Evolutionary conservation across 2,888 invertebrate genomes (phyloP), one percentile per base, ranked within the genome.

Genomic region (Agrochola litura): DNA sequence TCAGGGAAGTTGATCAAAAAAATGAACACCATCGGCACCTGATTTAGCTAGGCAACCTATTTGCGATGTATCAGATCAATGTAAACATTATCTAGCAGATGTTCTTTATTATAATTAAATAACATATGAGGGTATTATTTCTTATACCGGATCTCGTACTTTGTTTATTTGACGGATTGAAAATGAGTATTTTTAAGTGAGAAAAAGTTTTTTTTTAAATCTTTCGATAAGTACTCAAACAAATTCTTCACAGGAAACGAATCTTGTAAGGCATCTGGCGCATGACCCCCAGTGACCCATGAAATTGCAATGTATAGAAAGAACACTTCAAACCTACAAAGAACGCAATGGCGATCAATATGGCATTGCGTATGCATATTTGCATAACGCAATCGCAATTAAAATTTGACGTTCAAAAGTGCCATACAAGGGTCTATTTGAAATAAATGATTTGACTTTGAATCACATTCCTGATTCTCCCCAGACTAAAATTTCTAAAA

Each of bases 321-420:
- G 3, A 76, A 37, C 14, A 54, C 16, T 49, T 49, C 12, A 37
- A 76, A 63, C 16, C 19, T 25, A 64, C 37, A 10, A 56, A 1
- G 8, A 67, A 67, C 22, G 22, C 16, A 52, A 58, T 78, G 9
- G 14, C 14, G 10, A 58, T 46, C 56, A 41, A 54, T 76, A 54
- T 41, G 12, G 6, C 56, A 14, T 78, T 0, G 30, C 58, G 37
- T 37, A 37, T 30, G 60, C 22, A 22, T 16, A 43, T 43, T 77
- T 52, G 19, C 19, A 9, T 56, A 41, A 49, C 14, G 6, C 22
- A 12, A 46, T 22, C 10, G 49, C 49, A 74, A 41, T 37, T 4
- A 37, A 37, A 37, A 37, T 37, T 37, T 37, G 3, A 37, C 37
- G 37, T 37, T 37, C 37, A 37, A 37, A 37, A 37, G 2, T 37